phyloP scores from a whole-genome alignment of 2,113 vertebrate genomes.

The Tyto alba region DNA sequence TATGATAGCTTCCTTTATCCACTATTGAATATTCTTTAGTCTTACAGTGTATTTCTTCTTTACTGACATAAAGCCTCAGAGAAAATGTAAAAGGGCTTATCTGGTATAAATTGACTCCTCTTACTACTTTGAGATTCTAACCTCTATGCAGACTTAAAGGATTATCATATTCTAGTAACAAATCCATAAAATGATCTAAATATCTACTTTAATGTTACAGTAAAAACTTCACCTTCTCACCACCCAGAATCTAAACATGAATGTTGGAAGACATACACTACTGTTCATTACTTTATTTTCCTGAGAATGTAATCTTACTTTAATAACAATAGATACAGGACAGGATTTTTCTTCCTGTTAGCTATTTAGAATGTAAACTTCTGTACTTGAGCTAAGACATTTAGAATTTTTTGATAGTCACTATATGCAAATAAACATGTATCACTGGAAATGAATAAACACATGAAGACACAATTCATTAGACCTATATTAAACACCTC shows the following conservation, averaged over 20 bases:
- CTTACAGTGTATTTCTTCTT: neutral
- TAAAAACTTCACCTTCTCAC: neutral
- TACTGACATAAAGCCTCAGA: constrained; percentile 1
- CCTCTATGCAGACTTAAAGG: neutral
- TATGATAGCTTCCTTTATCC: neutral
- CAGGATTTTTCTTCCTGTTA: neutral
- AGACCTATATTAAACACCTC: neutral
- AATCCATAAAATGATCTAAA: neutral
- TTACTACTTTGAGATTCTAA: neutral
- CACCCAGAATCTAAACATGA: neutral
- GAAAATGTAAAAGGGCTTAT: neutral
- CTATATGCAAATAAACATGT: neutral
- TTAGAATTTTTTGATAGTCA: neutral
- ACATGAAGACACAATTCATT: accelerated
- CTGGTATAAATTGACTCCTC: neutral
- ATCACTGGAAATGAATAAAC: neutral
- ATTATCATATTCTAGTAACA: neutral
- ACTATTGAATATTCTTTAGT: neutral
- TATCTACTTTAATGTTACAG: neutral
- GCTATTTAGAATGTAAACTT: neutral
- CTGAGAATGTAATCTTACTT: neutral
- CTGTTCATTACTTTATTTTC: neutral
- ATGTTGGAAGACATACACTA: neutral
- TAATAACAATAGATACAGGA: neutral
- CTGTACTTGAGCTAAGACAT: neutral